Base-by-base conservation (phyloP, 2,797 vertebrate species). In the Meriones psammophilus region DNA sequence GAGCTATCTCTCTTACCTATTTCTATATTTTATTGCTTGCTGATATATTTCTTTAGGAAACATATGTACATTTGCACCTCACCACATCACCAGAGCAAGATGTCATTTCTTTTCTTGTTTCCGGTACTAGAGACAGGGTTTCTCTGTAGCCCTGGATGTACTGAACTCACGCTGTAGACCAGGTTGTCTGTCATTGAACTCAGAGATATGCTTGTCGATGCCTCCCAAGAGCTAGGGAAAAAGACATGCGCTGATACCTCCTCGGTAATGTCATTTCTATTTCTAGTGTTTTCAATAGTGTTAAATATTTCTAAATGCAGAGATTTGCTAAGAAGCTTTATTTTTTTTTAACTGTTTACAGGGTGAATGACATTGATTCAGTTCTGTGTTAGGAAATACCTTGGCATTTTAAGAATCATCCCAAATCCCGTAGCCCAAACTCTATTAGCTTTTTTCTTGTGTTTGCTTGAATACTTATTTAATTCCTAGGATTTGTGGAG, bases 391-490 rank as follows among this genome's bases (percentile, higher is more conserved):
- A 28, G 2, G 36, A 71, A 79, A 64, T 28, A 76, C 5, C 1
- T 81, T 39, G 20, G 3, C 8, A 64, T 68, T 68, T 8, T 18
- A 12, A 54, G 58, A 79, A 18, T 26, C 12, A 50, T 36, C 30
- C 13, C 14, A 12, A 33, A 54, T 30, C 4, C 13, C 24, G 39
- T 36, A 54, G 28, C 22, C 3, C 0, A 0, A 3, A 39, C 2
- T 66, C 8, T n/a, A 10, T 46, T 42, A 3, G 17, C 12, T 24
- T 30, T 13, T 58, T 30, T 28, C 3, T 20, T 20, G 5, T 1
- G 28, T 28, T 33, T 33, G 14, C 14, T 60, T 46, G 20, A 3
- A n/a, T 3, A 62, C 20, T 8, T 14, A 54, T 20, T 60, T 58
- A 7, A 36, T 80, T 80, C 13, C 22, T 26, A 39, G 56, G 26